Percentiles rank a stretch among this genome's conserved stretches.
phyloP scores from a whole-genome alignment of 2,113 vertebrate genomes.

The Mormyrus iriodes region DNA sequence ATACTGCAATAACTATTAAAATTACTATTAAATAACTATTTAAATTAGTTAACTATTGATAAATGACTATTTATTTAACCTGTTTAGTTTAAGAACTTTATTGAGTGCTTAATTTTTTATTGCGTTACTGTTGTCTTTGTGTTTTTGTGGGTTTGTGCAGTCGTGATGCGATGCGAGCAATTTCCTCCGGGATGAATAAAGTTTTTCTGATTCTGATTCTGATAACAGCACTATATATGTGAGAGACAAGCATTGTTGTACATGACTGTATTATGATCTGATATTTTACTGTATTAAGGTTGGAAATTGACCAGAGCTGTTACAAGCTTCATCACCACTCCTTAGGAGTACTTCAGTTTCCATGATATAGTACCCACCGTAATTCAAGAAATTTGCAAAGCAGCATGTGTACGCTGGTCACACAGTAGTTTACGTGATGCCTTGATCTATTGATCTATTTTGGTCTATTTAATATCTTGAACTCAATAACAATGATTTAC shows the following conservation, averaged over 20 bases:
- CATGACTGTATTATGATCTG: background rate
- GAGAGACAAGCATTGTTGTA: background rate
- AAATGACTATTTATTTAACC: too few relatives aligned
- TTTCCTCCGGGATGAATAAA: too few relatives aligned
- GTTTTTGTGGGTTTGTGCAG: too few relatives aligned
- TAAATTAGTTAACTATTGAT: too few relatives aligned
- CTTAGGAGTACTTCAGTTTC: background rate
- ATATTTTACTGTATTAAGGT: background rate
- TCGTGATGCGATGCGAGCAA: too few relatives aligned
- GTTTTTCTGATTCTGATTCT: too few relatives aligned
- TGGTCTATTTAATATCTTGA: background rate
- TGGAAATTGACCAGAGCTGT: background rate
- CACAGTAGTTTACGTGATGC: background rate
- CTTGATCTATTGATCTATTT: background rate
- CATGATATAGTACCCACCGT: background rate
- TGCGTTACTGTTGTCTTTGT: too few relatives aligned
- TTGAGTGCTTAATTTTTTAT: too few relatives aligned
- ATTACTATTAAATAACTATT: too few relatives aligned
- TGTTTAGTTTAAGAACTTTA: too few relatives aligned
- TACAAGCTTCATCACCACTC: background rate
- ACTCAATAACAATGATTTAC: background rate
- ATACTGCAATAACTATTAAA: background rate
- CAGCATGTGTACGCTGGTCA: background rate
- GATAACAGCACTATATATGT: background rate
- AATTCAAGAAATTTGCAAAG: background rate